phyloP scores from a whole-genome alignment of 2,113 vertebrate species.

The Terrapene triunguis region DNA sequence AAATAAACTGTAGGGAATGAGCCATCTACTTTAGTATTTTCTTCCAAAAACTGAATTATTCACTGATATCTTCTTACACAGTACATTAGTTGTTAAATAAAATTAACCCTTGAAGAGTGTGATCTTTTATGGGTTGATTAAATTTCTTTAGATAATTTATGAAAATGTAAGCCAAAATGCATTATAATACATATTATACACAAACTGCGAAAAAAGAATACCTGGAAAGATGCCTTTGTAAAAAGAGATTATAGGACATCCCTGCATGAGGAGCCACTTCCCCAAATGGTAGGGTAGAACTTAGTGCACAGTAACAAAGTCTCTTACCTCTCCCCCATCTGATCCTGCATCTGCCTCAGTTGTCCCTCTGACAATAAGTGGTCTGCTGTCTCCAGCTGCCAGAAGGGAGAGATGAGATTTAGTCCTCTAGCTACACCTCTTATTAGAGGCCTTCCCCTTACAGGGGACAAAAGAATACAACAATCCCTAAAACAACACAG shows the following conservation, averaged over 20 bases:
- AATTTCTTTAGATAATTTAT: conserved; percentile 41
- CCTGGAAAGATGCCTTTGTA: conserved; percentile 8
- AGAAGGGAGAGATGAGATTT: background rate
- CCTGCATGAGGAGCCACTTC: background rate
- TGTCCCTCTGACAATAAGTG: background rate
- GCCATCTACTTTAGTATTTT: background rate
- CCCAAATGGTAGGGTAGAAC: accelerated
- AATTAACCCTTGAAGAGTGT: conserved; percentile 20
- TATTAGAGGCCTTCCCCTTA: background rate
- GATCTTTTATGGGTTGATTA: conserved; percentile 11
- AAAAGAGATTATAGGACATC: background rate
- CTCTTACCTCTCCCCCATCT: background rate
- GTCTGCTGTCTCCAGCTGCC: background rate
- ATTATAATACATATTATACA: background rate
- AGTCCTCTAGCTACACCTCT: background rate
- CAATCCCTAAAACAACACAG: background rate
- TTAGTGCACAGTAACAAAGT: background rate
- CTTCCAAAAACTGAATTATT: conserved; percentile 35
- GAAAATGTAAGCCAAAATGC: conserved; percentile 11
- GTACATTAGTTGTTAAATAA: background rate
- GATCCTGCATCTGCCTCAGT: background rate
- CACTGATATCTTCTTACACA: conserved; percentile 11
- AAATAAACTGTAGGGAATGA: background rate
- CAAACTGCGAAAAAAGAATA: background rate
- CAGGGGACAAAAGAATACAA: background rate